Base-by-base conservation (phyloP, 2,797 vertebrate genomes). In the Enteromius thamalakanensis region DNA sequence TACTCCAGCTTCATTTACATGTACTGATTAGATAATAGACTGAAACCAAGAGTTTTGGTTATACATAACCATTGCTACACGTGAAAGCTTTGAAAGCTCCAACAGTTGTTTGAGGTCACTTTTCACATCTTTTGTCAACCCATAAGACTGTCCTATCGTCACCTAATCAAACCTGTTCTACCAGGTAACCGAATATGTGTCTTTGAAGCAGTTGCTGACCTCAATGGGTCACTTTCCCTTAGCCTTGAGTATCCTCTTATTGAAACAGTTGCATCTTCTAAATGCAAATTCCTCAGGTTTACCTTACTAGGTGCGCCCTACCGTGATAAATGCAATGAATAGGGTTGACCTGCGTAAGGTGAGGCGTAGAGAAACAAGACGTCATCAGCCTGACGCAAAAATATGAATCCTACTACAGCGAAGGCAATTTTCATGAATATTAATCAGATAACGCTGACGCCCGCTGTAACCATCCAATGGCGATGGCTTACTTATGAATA, bases 321-420 rank as follows among this genome's bases (percentile, higher is more conserved):
- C 26, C 10, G 29, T 55, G 19, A 53, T 23, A 74, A 75, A 74
- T 15, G 26, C 23, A 21, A 77, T 45, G 67, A 78, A 86, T 37
- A 67, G 69, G n/a, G 34, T 7, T 72, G 68, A 88, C 75, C 81
- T 84, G 76, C 23, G 55, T 34, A 37, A 84, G 86, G 80, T 82
- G 84, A 88, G 84, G 55, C 58, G 74, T 47, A 70, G 11, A 51
- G 7, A 29, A 71, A 51, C 21, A 3, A 69, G 68, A 84, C 86
- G 84, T 80, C 86, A 87, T 21, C 42, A 68, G 64, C 40, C 37
- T 68, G 49, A 40, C 49, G 51, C 32, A 68, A 26, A 65, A 49
- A 47, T 71, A 42, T 49, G 1, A 78, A 83, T 37, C n/a, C 10
- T 71, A 83, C 75, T 83, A 78, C 15, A 3, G 42, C 67, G 3